A percentile compares a stretch with the other conserved stretches of the same genome.
phyloP scores from a whole-genome alignment of 23 tunicate species.

The Trididemnum miniatum region DNA sequence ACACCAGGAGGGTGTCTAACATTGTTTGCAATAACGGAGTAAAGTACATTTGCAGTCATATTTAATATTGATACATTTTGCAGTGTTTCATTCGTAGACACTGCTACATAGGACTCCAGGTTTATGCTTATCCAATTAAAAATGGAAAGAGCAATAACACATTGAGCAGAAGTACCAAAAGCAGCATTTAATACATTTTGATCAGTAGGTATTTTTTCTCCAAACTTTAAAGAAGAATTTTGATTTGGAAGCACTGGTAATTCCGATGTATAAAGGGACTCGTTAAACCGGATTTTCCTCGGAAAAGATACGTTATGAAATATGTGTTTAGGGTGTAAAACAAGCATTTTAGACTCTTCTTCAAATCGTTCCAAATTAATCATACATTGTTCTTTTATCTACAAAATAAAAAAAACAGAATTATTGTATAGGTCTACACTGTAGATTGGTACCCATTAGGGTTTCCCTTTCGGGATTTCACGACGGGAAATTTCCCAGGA shows the following conservation, averaged over 20 bases:
- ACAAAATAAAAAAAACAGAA: too few relatives aligned
- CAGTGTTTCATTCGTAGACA: neutral
- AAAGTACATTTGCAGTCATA: neutral
- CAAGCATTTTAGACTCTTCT: neutral
- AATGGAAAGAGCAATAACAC: neutral
- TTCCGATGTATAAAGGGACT: neutral
- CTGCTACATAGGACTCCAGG: neutral
- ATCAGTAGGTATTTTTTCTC: neutral
- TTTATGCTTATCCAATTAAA: neutral
- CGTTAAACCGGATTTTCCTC: neutral
- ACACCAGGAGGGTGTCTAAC: slow-evolving; percentile 5
- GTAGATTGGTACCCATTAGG: too few relatives aligned
- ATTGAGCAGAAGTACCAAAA: neutral
- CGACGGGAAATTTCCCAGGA: too few relatives aligned
- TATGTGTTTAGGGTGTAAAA: neutral
- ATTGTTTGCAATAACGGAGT: neutral
- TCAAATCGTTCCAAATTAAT: too few relatives aligned
- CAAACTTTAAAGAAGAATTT: neutral
- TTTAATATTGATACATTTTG: neutral
- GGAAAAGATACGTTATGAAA: neutral
- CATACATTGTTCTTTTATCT: too few relatives aligned
- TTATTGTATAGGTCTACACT: too few relatives aligned
- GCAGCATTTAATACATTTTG: neutral
- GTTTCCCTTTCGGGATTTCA: too few relatives aligned
- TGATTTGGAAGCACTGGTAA: neutral